Evolutionary conservation across 2,797 vertebrate genomes (phyloP).

Genomic region (Microctenopoma stevenorrisi): DNA sequence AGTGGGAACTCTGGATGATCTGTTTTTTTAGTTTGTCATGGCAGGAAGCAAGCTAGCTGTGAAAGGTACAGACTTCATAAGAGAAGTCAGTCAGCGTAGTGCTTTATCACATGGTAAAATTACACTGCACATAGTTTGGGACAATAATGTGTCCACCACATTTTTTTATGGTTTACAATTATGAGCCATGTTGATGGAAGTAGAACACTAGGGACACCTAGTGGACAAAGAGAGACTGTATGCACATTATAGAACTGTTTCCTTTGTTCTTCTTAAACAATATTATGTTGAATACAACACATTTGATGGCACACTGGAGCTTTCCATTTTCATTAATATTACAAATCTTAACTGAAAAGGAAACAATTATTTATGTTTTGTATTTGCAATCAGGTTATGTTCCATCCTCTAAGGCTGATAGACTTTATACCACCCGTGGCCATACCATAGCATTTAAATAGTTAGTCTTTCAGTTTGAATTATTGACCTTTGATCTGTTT

Average conservation of each 20-base stretch:
- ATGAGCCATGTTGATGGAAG: neutral
- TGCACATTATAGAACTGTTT: constrained; percentile 36
- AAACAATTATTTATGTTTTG: neutral
- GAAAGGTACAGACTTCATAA: neutral
- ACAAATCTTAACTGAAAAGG: neutral
- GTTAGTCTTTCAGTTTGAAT: neutral
- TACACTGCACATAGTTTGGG: neutral
- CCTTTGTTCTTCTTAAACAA: constrained; percentile 68
- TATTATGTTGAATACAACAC: constrained; percentile 12
- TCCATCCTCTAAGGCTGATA: neutral
- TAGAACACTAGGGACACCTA: constrained; percentile 69
- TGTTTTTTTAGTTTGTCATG: too few species aligned
- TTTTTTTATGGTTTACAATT: constrained; percentile 2
- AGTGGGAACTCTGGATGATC: neutral
- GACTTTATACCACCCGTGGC: neutral
- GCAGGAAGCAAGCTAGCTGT: neutral
- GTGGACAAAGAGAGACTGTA: constrained; percentile 59
- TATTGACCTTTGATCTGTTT: constrained; percentile 45
- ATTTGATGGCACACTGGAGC: neutral
- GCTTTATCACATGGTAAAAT: neutral
- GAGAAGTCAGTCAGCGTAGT: neutral
- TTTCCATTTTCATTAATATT: constrained; percentile 8
- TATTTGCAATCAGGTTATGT: neutral
- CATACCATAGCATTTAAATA: constrained; percentile 9
- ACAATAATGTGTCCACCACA: constrained; percentile 1